Percentiles rank a stretch among this genome's conserved stretches.
phyloP scores from a whole-genome alignment of 64 coral and sea anemone species.

The Platygyra sinensis region DNA sequence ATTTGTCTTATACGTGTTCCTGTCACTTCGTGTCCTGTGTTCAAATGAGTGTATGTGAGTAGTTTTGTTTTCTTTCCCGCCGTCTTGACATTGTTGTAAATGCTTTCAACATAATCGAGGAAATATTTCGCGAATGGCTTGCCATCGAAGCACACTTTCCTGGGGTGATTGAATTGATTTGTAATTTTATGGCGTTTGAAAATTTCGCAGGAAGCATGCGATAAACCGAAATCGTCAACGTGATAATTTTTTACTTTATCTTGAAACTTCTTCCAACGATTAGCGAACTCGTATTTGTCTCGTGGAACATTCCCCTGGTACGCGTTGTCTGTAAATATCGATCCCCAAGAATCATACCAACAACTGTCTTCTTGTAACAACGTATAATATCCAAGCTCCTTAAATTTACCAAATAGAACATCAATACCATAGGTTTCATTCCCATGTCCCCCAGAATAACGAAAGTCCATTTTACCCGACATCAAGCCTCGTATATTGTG shows the following conservation, averaged over 20 bases:
- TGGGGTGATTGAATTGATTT: constrained; percentile 78
- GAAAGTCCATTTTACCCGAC: constrained; percentile 41
- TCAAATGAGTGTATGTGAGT: constrained; percentile 82
- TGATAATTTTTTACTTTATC: constrained; percentile 19
- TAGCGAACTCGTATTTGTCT: constrained; percentile 51
- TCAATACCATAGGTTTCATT: constrained; percentile 51
- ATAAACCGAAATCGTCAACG: constrained; percentile 85
- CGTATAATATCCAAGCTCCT: constrained; percentile 57
- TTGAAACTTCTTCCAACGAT: constrained; percentile 60
- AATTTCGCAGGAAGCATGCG: constrained; percentile 71
- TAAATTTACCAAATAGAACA: constrained; percentile 57
- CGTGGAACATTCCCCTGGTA: constrained; percentile 49
- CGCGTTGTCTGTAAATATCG: constrained; percentile 41
- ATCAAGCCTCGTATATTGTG: constrained; percentile 57
- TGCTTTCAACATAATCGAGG: constrained; percentile 57
- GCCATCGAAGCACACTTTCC: constrained; percentile 68
- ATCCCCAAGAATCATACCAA: constrained; percentile 78
- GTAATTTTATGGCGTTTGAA: constrained; percentile 72
- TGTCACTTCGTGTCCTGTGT: constrained; percentile 74
- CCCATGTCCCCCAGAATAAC: constrained; percentile 1
- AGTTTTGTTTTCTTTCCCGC: constrained; percentile 34
- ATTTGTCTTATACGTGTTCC: constrained; percentile 79
- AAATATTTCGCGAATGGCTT: constrained; percentile 73
- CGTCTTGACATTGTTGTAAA: constrained; percentile 32
- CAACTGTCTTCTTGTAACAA: constrained; percentile 80